Base-by-base conservation (phyloP, 2,888 invertebrate genomes). In the Heliconius ismenius region DNA sequence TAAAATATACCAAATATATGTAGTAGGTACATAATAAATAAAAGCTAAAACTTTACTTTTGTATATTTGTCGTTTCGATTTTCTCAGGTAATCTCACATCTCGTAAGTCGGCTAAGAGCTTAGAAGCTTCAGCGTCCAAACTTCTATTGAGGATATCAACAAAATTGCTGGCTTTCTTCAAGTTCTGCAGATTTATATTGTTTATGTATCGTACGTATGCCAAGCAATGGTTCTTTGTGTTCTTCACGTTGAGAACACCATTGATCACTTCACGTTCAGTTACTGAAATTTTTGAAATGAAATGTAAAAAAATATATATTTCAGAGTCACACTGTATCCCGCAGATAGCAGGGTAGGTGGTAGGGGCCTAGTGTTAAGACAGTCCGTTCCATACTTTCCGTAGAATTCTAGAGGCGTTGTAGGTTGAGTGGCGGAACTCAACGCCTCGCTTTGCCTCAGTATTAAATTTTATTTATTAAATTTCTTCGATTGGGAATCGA, bases 201-300 rank as follows among this genome's bases (percentile, higher is more conserved):
- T 98, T 98, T 88, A 99, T 99, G 90, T 98, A 98, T 76, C 99
- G 95, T 6, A 98, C 96, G 90, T 99, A 99, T 0, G 98, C 98
- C 65, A 99, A 93, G 84, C 98, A 98, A 90, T 99, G 99, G 86
- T 99, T 98, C 88, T 98, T 98, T 0, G 98, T 98, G 86, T 99
- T 98, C 86, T 97, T 97, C 0, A 99, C 98, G 85, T 97, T 97
- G 26, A 99, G 91, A 9, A 99, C 95, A 0, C 99, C 99, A 85
- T 99, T 98, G 83, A 99, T 98, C 0, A 99, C 98, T 93, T 99
- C 99, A 67, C 99, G 95, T 93, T 99, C 99, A 2, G 99, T 99
- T 36, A 99, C 99, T 98, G 90, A 60, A 87, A 88, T 67, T 10
- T 26, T 36, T 28, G n/a, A 21, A 36, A 13, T 24, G 2, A 58